Evolutionary conservation across 2,113 vertebrate genomes (phyloP).

Genomic region (Otolemur garnettii): DNA sequence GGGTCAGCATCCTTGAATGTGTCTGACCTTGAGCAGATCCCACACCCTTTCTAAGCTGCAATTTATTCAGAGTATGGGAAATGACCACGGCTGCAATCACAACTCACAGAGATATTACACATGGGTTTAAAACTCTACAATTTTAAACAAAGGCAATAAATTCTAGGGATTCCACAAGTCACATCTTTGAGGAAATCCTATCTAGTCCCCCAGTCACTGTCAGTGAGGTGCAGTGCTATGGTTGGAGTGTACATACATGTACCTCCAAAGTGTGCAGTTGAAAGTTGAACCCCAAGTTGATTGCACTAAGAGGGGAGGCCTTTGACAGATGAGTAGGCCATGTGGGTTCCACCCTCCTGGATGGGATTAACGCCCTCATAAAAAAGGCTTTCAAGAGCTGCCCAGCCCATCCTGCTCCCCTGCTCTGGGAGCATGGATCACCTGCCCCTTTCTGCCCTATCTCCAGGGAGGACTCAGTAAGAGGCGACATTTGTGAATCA

Average conservation of each 20-base stretch:
- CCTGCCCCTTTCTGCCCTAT: too few relatives aligned
- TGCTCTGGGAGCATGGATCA: fast-evolving
- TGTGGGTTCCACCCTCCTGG: too few relatives aligned
- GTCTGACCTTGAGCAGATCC: background rate
- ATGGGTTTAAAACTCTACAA: background rate
- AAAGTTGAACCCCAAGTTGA: background rate
- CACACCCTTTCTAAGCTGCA: background rate
- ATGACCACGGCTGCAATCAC: fast-evolving
- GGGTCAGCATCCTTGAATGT: background rate
- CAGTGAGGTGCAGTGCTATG: background rate
- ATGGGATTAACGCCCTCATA: too few relatives aligned
- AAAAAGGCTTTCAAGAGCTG: background rate
- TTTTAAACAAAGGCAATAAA: background rate
- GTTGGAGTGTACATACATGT: fast-evolving
- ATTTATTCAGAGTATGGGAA: background rate
- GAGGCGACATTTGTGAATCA: background rate
- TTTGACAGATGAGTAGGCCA: too few relatives aligned
- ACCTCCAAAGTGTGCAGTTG: background rate
- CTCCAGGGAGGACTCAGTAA: background rate
- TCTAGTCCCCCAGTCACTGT: background rate
- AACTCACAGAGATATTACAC: background rate
- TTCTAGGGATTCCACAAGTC: background rate
- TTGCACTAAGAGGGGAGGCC: background rate
- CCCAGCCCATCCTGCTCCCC: fast-evolving
- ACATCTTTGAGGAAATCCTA: background rate